phyloP scores from a whole-genome alignment of 2,888 invertebrate species.

The Nephrotoma guestfalica region DNA sequence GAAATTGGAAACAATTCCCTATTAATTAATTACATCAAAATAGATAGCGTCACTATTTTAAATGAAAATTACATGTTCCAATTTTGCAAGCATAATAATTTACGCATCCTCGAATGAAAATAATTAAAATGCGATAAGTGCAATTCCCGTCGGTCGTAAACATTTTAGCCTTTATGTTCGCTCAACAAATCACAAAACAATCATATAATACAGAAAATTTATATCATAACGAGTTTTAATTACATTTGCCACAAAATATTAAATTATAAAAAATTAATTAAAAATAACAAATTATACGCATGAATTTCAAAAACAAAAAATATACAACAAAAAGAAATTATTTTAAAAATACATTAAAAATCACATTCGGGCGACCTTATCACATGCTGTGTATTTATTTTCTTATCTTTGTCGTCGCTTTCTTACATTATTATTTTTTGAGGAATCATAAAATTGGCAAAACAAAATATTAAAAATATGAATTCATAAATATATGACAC shows the following conservation, averaged over 20 bases:
- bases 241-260: background rate
- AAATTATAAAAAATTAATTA: background rate
- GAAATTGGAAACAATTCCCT: too few species aligned
- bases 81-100: too few species aligned
- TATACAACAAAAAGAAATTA: background rate
- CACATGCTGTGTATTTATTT: background rate
- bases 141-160: background rate
- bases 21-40: too few species aligned
- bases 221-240: background rate
- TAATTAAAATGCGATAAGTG: background rate
- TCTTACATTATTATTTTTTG: background rate
- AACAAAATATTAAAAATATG: background rate
- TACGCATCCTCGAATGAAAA: background rate
- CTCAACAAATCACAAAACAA: background rate
- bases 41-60: too few species aligned
- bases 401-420: background rate
- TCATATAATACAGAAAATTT: background rate
- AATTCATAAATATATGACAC: background rate
- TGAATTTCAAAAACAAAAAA: background rate
- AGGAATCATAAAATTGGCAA: background rate
- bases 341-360: background rate
- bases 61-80: too few species aligned
- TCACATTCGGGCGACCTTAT: background rate
- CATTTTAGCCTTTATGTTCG: background rate
- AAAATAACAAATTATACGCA: background rate